Percentiles rank a stretch among this genome's conserved stretches.
Conservation (phyloP, 2,888 invertebrate species). For the Blastobasis adustella region DNA sequence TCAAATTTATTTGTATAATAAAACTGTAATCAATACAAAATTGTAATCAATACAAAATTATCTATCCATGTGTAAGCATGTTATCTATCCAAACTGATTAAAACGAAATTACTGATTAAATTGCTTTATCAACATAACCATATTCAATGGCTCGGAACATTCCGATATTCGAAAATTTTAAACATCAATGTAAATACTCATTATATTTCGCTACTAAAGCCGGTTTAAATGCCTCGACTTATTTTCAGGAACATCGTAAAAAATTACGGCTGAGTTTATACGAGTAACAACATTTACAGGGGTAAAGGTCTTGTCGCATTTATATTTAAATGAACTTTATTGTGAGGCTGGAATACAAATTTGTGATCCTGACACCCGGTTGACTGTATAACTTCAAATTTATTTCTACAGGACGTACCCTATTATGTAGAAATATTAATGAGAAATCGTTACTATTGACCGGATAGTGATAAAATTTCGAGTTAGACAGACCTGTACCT, state of each 20-base stretch:
- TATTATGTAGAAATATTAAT: too few relatives aligned
- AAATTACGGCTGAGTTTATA: constrained; percentile 52
- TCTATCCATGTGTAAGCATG: too few relatives aligned
- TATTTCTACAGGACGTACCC: constrained; percentile 12
- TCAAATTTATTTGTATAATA: too few relatives aligned
- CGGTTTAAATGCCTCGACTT: constrained; percentile 41
- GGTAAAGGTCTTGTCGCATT: constrained; percentile 60
- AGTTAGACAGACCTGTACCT: too few relatives aligned
- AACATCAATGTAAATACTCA: constrained; percentile 23
- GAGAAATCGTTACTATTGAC: too few relatives aligned
- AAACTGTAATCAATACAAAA: too few relatives aligned
- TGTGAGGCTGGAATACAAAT: constrained; percentile 65
- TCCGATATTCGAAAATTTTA: constrained; percentile 12
- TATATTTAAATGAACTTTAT: constrained; percentile 68
- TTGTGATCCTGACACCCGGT: constrained; percentile 53
- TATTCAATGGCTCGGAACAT: too few relatives aligned
- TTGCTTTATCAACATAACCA: too few relatives aligned
- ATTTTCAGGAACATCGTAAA: constrained; percentile 47
- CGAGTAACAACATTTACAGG: constrained; percentile 51
- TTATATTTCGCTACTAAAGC: constrained; percentile 38
- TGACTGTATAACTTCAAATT: constrained; percentile 39
- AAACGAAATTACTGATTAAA: too few relatives aligned
- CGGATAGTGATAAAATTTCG: too few relatives aligned
- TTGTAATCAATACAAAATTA: too few relatives aligned
- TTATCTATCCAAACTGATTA: too few relatives aligned